Evolutionary conservation across 2,113 vertebrate species (phyloP).

Genomic region (Sylvilagus bachmani): DNA sequence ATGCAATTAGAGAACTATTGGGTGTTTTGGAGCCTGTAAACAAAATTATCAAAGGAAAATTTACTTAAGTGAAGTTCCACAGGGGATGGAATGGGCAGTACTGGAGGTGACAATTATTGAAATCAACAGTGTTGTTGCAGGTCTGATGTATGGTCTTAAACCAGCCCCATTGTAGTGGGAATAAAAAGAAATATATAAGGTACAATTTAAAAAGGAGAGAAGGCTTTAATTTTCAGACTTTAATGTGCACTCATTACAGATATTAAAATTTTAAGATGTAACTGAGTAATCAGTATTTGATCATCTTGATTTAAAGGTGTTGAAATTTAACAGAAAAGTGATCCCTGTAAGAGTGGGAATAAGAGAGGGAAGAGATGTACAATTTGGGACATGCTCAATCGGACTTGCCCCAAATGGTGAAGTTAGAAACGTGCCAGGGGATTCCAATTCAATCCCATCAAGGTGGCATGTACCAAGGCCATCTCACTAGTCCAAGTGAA

Average conservation of each 20-base stretch:
- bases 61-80: neutral
- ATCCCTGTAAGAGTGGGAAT: no score
- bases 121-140: neutral
- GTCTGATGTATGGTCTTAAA: neutral
- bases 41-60: neutral
- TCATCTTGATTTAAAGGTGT: conserved; percentile 48
- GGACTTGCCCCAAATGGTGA: no score
- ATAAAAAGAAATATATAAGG: neutral
- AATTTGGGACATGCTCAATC: no score
- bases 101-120: neutral
- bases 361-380: no score
- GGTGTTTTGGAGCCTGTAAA: neutral
- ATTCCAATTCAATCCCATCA: no score
- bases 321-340: no score
- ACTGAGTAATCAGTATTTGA: no score
- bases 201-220: no score
- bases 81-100: neutral
- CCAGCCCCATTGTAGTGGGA: neutral
- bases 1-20: neutral
- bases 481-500: no score
- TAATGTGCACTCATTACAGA: conserved; percentile 81
- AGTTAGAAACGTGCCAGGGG: no score
- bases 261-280: neutral
- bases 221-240: conserved; percentile 73
- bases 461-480: no score